Percentiles rank a stretch among this genome's conserved stretches.
phyloP scores from a whole-genome alignment of 2,113 vertebrate species.

The Corapipo altera region DNA sequence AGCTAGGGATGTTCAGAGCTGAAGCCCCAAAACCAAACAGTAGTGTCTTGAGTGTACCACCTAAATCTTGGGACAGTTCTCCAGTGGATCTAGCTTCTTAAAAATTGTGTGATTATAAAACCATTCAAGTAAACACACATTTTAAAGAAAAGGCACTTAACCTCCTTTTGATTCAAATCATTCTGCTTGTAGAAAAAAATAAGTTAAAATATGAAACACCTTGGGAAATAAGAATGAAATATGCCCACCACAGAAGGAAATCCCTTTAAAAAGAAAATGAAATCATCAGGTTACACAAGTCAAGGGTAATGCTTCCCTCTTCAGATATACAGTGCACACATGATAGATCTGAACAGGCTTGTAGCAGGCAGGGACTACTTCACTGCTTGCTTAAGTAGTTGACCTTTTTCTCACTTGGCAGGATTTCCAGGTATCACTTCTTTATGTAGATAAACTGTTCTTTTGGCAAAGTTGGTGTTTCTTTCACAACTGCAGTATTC shows the following conservation, averaged over 20 bases:
- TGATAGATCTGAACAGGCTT: neutral
- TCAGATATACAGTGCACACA: neutral
- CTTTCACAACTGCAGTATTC: conserved; percentile 21
- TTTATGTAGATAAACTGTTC: conserved; percentile 21
- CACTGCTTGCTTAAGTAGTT: conserved; percentile 2
- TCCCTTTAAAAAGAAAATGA: neutral
- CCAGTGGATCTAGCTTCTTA: neutral
- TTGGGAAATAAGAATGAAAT: neutral
- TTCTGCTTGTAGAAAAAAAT: neutral
- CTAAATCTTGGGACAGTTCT: neutral
- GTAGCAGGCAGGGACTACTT: neutral
- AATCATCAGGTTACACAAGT: neutral
- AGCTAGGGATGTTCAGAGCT: neutral
- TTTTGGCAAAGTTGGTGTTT: conserved; percentile 4
- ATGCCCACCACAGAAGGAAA: neutral
- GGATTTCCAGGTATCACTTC: neutral
- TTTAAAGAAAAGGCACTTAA: neutral
- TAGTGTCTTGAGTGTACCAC: neutral
- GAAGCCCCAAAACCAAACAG: neutral
- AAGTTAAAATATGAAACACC: neutral
- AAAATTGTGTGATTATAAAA: neutral
- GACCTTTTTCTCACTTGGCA: conserved; percentile 30
- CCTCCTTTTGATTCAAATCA: neutral
- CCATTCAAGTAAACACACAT: neutral
- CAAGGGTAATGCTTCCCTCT: neutral